Evolutionary conservation across 2,113 vertebrate genomes (phyloP), one percentile per base, ranked within the genome.

Genomic region (Stegastes partitus): DNA sequence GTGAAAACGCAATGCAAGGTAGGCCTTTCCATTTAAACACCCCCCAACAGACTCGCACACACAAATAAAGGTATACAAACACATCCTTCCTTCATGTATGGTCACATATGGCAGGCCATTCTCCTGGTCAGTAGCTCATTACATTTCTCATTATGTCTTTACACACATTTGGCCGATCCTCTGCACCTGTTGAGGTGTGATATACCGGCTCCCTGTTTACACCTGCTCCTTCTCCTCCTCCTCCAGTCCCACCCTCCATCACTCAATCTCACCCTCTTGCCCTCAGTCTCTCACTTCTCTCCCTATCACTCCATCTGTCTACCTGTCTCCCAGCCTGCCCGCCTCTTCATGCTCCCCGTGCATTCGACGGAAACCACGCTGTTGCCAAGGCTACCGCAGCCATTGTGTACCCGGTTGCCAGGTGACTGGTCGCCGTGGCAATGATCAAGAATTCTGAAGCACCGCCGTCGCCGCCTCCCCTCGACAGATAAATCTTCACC

Each of bases 401-500:
- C 81, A 92, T 93, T 93, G 92, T 93, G 92, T 92, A 92, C 84
- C 88, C 87, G 78, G 92, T 93, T 93, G 92, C 92, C 91, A 91
- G 90, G 92, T 90, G 90, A 93, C 91, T 82, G 76, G 93, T 95
- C 90, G 87, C 90, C 51, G 90, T 92, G 92, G 93, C 83, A 67
- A 92, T 94, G 93, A 95, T 94, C 87, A 91, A 94, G 92, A 94
- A 94, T 95, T 92, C 89, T 87, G 82, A 84, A 89, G 89, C 82
- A 54, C 80, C 31, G 44, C 44, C 34, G 56, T 55, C 6, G 11
- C 73, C 2, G 21, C 73, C 70, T 74, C 80, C 61, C 57, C 73
- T 63, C n/a, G 71, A 91, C 89, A 93, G 87, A 94, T 93, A 93
- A 91, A 94, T 94, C 89, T 92, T 84, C 69, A 67, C 74, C 39